Evolutionary conservation across 2,797 vertebrate genomes (phyloP), one percentile per base, ranked within the genome.

Genomic region (Pangasius krempfi): DNA sequence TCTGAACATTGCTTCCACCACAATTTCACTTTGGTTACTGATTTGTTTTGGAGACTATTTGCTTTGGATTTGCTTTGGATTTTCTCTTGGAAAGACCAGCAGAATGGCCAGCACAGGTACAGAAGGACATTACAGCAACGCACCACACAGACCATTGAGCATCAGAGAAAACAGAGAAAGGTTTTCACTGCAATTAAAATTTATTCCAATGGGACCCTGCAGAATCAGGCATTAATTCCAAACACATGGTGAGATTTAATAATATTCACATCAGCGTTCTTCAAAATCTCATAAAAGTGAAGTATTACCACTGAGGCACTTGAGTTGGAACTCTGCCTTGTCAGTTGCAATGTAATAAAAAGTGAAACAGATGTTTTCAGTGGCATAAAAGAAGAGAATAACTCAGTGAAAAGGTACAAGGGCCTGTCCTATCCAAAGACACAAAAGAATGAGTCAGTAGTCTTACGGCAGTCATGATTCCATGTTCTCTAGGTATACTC

Each of bases 221-320:
- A 60, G 37, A 75, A 73, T 70, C 33, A 85, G 72, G 6, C 85
- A 60, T 86, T 66, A 40, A n/a, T 72, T 89, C 60, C 9, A 66
- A 62, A 75, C 10, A n/a, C 33, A 87, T 47, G 25, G 0, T n/a
- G 7, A 78, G 33, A 16, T 22, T 84, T 78, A 60, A 89, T 68
- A 40, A 87, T 73, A 87, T 60, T 54, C 50, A 18, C 64, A 80
- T 88, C 33, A 68, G 25, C n/a, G 27, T 83, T 75, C n/a, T 54
- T 76, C 47, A 88, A 72, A 70, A 37, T 22, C 27, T 91, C 89
- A 92, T 94, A 93, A 93, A 95, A 78, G 92, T 93, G 90, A 94
- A 72, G 5, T 90, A 93, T 90, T 90, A 92, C 87, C 86, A 90
- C 87, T 50, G 64, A 78, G 86, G 85, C 52, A 58, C 82, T 84